Evolutionary conservation across 1,140 invertebrate genomes (phyloP), one percentile per base, ranked within the genome.

Genomic region (Trypoxylus dichotomus): DNA sequence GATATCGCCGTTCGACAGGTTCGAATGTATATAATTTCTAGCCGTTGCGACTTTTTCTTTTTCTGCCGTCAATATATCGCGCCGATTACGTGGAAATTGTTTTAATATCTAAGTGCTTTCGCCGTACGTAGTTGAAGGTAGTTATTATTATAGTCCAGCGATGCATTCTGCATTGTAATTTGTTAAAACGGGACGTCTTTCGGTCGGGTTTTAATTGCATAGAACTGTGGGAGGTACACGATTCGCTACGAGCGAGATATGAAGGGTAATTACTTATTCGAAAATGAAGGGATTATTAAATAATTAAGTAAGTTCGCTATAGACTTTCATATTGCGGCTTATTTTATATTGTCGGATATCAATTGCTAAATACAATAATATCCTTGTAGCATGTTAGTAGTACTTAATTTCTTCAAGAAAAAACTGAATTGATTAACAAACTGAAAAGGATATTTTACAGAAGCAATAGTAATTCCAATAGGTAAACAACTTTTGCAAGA

Each of bases 111-210:
- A 19, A 54, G 47, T n/a, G 15, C 15, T n/a, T 19, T n/a, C 43
- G 11, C 11, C 43, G 15, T 54, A 68, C 24, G 27, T 24, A 68
- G 19, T 68, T 29, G 27, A 29, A 68, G 60, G 24, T 24, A 24
- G 60, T 68, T 21, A 68, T 68, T 68, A 68, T 68, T 68, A 68
- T 27, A 29, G 60, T 68, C 24, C 3, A 5, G 24, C 11, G 60
- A 68, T 68, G 60, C 27, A 68, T 68, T 27, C 27, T 29, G 60
- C 60, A 27, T 68, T 25, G 60, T 68, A 68, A 25, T 68, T 68
- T 68, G 24, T 10, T 58, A 8, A 21, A 54, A 3, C 3, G 11
- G 13, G 47, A 54, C 11, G 47, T 54, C 60, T 68, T 24, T 68
- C 60, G 25, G 24, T 24, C 27, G 19, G 19, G 24, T 68, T 68